These are phyloP conservation scores for Proterorhinus semilunaris DNA, from an alignment of 2,113 vertebrate species.

Conservation along the genomic window DNA sequence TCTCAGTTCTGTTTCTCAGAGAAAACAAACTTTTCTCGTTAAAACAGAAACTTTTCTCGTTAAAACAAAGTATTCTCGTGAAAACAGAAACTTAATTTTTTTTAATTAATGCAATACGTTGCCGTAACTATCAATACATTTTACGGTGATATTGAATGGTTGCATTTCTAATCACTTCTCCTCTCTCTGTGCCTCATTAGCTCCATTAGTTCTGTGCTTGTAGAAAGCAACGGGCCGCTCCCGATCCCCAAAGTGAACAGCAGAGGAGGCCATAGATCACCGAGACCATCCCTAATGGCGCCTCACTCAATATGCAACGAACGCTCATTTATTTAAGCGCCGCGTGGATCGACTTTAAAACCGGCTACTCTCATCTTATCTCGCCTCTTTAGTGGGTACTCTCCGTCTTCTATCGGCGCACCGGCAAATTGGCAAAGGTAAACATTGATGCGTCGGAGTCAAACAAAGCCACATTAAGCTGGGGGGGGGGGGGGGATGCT, in stretches of 20 bases:
- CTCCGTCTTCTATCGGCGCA: conserved; percentile 15
- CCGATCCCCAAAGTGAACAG: conserved; percentile 28
- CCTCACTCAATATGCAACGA: conserved; percentile 15
- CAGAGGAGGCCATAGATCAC: conserved; percentile 37
- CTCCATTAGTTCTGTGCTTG: conserved; percentile 28
- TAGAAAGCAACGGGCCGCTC: conserved; percentile 50
- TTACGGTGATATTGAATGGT: conserved; percentile 26
- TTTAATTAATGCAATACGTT: neutral
- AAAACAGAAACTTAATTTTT: too few species aligned
- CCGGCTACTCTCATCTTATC: conserved; percentile 24
- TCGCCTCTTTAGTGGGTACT: conserved; percentile 29
- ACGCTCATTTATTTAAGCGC: conserved; percentile 32
- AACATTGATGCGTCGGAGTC: conserved; percentile 27
- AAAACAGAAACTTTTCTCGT: too few species aligned
- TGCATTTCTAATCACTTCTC: conserved; percentile 31
- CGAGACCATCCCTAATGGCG: conserved; percentile 9
- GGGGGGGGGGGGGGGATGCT: neutral
- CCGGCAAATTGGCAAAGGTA: conserved; percentile 13
- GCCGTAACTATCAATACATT: neutral
- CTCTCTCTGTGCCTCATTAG: conserved; percentile 38
- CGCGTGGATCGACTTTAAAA: conserved; percentile 30
- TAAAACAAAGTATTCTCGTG: too few species aligned
- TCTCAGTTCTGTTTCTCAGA: too few species aligned
- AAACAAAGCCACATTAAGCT: conserved; percentile 26
- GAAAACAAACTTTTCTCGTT: too few species aligned